Conservation (phyloP, 1,140 invertebrate species). For the Capitella teleta region DNA sequence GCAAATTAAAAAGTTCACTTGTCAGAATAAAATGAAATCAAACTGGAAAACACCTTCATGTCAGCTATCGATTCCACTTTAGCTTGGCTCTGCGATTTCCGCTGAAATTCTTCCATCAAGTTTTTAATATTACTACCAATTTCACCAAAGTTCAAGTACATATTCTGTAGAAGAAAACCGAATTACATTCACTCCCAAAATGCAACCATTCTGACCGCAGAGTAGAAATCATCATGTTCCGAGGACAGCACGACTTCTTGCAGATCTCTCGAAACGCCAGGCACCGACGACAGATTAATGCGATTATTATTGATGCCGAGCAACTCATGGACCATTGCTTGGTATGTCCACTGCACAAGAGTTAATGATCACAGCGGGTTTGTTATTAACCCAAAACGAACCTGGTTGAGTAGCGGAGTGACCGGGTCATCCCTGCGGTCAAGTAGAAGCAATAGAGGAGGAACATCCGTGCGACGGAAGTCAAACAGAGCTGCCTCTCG, state of each 20-base stretch:
- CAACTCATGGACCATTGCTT: conserved; percentile 98
- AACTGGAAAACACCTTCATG: conserved; percentile 62
- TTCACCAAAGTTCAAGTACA: conserved; percentile 95
- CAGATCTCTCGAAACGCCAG: conserved; percentile 64
- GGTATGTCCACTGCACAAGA: conserved; percentile 84
- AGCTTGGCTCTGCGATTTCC: conserved; percentile 79
- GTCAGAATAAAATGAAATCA: not conserved
- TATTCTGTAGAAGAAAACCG: conserved; percentile 75
- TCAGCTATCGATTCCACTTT: conserved; percentile 97
- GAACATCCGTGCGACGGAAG: conserved; percentile 58
- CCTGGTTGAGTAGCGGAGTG: conserved; percentile 89
- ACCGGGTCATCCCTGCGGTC: conserved; percentile 88
- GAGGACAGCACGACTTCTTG: conserved; percentile 76
- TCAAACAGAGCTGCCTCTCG: conserved; percentile 81
- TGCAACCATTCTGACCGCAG: not conserved
- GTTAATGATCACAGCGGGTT: too few species aligned
- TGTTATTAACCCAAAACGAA: too few species aligned
- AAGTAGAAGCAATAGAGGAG: conserved; percentile 71
- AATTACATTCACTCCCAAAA: too few species aligned
- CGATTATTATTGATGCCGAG: conserved; percentile 89
- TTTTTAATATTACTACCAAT: conserved; percentile 94
- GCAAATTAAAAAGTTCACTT: conserved; percentile 10
- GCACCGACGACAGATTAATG: conserved; percentile 70
- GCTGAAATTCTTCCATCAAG: conserved; percentile 95
- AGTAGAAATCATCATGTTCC: conserved; percentile 94